Percentiles rank a stretch among this genome's conserved stretches.
phyloP scores from a whole-genome alignment of 2,797 vertebrate genomes.

The Prunella strophiata region DNA sequence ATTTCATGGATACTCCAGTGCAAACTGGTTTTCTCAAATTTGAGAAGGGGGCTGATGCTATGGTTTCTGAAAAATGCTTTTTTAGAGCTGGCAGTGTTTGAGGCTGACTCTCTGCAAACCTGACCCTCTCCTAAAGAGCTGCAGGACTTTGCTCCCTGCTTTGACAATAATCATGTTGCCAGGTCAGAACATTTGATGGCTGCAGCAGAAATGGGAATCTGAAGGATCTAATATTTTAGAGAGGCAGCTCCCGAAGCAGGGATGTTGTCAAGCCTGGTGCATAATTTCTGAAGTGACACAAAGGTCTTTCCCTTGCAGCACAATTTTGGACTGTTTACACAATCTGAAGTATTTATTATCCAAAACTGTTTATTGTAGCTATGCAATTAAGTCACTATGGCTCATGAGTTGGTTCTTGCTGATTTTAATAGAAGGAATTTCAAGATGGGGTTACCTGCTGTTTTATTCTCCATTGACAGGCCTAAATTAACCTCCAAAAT shows the following conservation, averaged over 20 bases:
- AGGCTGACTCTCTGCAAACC: background rate
- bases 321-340: background rate
- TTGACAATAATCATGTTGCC: background rate
- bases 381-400: background rate
- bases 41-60: rapidly evolving
- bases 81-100: background rate
- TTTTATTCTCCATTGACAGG: slow-evolving; percentile 6
- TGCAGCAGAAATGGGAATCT: background rate
- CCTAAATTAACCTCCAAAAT: slow-evolving; percentile 1
- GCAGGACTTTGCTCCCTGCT: background rate
- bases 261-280: background rate
- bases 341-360: background rate
- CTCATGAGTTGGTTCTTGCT: slow-evolving; percentile 3
- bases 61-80: background rate
- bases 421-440: slow-evolving; percentile 12
- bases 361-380: background rate
- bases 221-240: background rate
- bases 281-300: background rate
- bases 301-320: background rate
- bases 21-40: background rate
- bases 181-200: background rate
- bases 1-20: background rate
- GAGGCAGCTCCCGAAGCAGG: background rate
- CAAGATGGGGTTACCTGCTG: background rate
- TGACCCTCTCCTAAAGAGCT: background rate